Evolutionary conservation across 1,140 invertebrate genomes (phyloP), one percentile per base, ranked within the genome.

Genomic region (Palaemon carinicauda): DNA sequence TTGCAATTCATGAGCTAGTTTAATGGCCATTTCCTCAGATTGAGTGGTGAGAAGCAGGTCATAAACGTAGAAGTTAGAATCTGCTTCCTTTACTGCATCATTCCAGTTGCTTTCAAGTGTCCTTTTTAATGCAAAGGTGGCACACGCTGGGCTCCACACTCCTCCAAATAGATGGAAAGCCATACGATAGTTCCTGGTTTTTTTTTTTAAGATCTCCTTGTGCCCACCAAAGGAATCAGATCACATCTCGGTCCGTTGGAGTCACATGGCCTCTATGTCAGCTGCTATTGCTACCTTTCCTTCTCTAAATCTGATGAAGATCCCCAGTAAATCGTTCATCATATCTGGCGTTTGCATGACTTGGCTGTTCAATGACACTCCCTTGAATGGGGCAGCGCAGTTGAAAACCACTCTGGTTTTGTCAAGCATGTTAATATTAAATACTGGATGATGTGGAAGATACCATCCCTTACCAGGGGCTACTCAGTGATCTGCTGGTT

Each of bases 121-220:
- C 14, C 31, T 24, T 1, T 21, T n/a, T 15, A 79, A 51, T 1
- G 41, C 41, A 79, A 52, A 54, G 41, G 77, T 29, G 14, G 77
- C 77, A 79, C 77, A 79, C 1, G 77, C 12, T 1, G 77, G 77
- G 77, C 77, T 79, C 77, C 77, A 79, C 10, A 79, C 24, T 50
- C 77, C 77, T 1, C 50, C 50, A 24, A 79, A 79, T 7, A 79
- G 77, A 54, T 79, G 75, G n/a, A 15, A 21, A 7, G 41, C 24
- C 77, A 79, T 79, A 17, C 77, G 19, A 29, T 79, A 15, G 9
- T 9, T 17, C 1, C 51, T 10, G 0, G 50, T 10, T 24, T 5
- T 3, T 51, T 10, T 51, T 41, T 4, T 15, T 4, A 78, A 14
- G 75, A n/a, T 78, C 15, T 3, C 75, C 75, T n/a, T 51, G 5